These are phyloP conservation scores for Argentina silus DNA, from an alignment of 2,797 vertebrate species.

Conservation along the genomic window DNA sequence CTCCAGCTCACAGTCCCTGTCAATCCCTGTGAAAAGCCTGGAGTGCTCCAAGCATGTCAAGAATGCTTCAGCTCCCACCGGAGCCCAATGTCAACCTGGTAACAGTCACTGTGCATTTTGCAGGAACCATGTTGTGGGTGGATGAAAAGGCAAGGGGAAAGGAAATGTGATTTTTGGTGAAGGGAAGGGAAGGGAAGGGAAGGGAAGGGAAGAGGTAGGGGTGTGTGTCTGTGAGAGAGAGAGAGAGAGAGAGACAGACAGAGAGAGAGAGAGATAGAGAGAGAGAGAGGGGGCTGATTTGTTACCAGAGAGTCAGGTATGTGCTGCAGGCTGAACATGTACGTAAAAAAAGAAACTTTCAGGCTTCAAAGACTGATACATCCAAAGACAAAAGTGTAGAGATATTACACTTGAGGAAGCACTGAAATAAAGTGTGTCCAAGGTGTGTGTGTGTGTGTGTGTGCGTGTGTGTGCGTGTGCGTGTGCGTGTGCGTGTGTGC, in stretches of 20 bases:
- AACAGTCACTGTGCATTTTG: too few relatives aligned
- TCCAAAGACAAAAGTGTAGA: slow-evolving; percentile 9
- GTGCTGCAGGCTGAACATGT: neutral
- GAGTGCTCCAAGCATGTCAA: neutral
- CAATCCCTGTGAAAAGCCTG: slow-evolving; percentile 17
- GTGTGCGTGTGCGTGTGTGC: neutral
- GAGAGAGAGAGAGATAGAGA: neutral
- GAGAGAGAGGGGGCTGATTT: neutral
- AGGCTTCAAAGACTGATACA: neutral
- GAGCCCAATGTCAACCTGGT: neutral
- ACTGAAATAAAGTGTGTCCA: neutral
- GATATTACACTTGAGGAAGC: slow-evolving; percentile 20
- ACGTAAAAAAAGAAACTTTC: neutral
- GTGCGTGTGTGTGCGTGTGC: neutral
- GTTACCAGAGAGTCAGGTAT: too few relatives aligned
- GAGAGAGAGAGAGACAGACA: neutral
- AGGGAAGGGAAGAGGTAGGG: neutral
- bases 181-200: neutral
- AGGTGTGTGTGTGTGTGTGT: neutral
- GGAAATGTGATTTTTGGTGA: neutral
- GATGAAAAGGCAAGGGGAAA: neutral
- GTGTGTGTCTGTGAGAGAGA: neutral
- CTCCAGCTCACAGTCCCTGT: neutral
- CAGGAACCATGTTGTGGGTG: neutral
- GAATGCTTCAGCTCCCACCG: too few relatives aligned